phyloP scores from a whole-genome alignment of 2,797 vertebrate genomes.

The Chaunax sp. region DNA sequence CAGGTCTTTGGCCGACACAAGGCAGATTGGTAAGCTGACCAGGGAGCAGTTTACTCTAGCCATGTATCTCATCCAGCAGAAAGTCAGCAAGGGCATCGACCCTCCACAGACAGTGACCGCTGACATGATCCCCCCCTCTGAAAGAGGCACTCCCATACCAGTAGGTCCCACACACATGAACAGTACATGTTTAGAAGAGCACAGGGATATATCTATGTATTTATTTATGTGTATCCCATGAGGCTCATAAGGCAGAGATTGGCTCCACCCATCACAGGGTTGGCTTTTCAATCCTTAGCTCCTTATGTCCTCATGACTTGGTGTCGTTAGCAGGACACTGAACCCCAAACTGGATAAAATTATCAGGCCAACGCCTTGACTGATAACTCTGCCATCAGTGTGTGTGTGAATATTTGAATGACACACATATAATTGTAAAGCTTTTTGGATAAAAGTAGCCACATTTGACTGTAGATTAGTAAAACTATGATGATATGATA shows the following conservation, averaged over 20 bases:
- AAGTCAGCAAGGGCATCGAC: conserved; percentile 95
- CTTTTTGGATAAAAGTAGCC: too few relatives aligned
- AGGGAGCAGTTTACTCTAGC: conserved; percentile 96
- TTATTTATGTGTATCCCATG: background rate
- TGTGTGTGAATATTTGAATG: too few relatives aligned
- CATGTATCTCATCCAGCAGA: conserved; percentile 98
- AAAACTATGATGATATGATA: too few relatives aligned
- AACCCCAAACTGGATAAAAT: too few relatives aligned
- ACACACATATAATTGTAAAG: too few relatives aligned
- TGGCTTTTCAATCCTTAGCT: too few relatives aligned
- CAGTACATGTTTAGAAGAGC: background rate
- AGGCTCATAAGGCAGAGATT: background rate
- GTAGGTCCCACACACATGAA: conserved; percentile 74
- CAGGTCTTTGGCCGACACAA: conserved; percentile 96
- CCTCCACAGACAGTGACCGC: conserved; percentile 91
- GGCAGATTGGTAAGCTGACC: conserved; percentile 94
- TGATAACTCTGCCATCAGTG: too few relatives aligned
- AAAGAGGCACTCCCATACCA: conserved; percentile 89
- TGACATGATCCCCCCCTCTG: conserved; percentile 96
- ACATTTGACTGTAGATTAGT: too few relatives aligned
- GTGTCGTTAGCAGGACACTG: too few relatives aligned
- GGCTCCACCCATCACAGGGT: background rate
- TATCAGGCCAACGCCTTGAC: too few relatives aligned
- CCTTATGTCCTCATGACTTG: too few relatives aligned
- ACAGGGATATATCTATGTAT: background rate